Evolutionary conservation across 2,113 vertebrate genomes (phyloP).

Genomic region (Actenoides hombroni): DNA sequence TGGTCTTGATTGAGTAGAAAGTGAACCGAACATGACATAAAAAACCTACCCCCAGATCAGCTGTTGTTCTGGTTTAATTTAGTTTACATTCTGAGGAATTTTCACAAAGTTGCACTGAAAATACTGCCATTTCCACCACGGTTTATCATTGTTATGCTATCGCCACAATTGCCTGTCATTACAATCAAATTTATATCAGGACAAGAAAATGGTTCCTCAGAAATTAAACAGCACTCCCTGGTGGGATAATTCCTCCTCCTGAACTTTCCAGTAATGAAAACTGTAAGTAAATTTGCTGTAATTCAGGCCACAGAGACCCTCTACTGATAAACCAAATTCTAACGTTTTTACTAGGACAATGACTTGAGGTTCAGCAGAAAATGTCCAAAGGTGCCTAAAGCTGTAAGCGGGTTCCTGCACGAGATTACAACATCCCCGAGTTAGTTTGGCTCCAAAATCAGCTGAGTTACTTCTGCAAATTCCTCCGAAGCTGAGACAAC

Average conservation of each 20-base stretch:
- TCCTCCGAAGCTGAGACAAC: background rate
- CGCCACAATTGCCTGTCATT: slow-evolving; percentile 43
- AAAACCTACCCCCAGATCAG: background rate
- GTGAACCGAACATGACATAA: background rate
- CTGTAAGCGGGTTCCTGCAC: background rate
- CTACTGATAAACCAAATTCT: slow-evolving; percentile 3
- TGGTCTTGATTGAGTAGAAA: background rate
- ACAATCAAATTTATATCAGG: slow-evolving; percentile 54
- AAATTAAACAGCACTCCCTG: slow-evolving; percentile 66
- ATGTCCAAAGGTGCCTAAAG: background rate
- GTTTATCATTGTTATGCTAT: slow-evolving; percentile 26
- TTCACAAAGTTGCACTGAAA: background rate
- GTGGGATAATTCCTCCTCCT: slow-evolving; percentile 54
- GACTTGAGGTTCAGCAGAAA: background rate
- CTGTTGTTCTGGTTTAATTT: background rate
- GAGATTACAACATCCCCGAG: background rate
- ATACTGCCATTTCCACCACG: background rate
- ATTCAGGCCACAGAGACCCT: slow-evolving; percentile 34
- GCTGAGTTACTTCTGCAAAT: background rate
- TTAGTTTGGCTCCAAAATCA: background rate
- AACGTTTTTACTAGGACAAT: background rate
- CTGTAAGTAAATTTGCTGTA: slow-evolving; percentile 35
- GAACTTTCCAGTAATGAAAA: slow-evolving; percentile 45
- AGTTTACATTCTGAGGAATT: slow-evolving; percentile 1
- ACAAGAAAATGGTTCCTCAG: slow-evolving; percentile 48